Evolutionary conservation across 64 coral and sea anemone species (phyloP).

Genomic region (Stichodactyla helianthus): DNA sequence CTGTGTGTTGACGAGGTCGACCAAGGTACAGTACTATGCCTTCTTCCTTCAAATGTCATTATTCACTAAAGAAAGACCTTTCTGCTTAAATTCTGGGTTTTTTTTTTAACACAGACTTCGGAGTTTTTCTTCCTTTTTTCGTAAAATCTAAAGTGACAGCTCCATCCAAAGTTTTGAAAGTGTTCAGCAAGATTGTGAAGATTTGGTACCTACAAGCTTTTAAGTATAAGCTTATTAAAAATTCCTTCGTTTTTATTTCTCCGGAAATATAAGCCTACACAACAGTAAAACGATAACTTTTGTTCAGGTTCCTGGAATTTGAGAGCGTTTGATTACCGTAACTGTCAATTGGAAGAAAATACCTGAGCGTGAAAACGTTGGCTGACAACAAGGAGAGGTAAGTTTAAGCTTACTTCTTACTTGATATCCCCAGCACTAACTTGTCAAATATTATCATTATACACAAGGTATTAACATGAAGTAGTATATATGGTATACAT

Average conservation of each 20-base stretch:
- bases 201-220: neutral
- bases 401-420: neutral
- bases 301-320: neutral
- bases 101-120: neutral
- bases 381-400: neutral
- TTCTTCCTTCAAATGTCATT: neutral
- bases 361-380: neutral
- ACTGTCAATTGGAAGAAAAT: neutral
- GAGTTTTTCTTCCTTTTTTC: neutral
- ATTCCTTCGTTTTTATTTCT: neutral
- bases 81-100: neutral
- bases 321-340: neutral
- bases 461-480: too few species aligned
- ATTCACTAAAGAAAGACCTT: neutral
- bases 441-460: neutral
- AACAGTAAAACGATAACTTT: neutral
- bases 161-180: slow-evolving; percentile 6
- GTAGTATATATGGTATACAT: too few species aligned
- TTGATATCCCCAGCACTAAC: neutral
- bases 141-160: neutral
- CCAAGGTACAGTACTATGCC: too few species aligned
- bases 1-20: too few species aligned
- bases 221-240: neutral
- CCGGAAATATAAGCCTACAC: neutral
- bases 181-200: neutral